These are phyloP conservation scores for Melanotaenia parkinsoni DNA, from an alignment of 2,797 vertebrate genomes.

Conservation along the genomic window DNA sequence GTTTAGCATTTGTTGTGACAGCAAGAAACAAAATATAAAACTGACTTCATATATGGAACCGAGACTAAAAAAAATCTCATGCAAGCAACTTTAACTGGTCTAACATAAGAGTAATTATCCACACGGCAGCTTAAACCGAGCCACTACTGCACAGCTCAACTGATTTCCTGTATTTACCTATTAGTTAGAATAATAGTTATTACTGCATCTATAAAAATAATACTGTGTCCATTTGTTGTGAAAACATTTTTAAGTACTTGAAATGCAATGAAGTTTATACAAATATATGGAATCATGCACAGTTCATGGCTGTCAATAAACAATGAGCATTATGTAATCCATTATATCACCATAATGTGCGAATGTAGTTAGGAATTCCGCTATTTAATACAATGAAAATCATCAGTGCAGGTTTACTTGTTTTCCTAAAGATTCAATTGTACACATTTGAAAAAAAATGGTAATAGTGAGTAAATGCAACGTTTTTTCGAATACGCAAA, in stretches of 20 bases:
- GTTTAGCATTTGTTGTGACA: constrained; percentile 9
- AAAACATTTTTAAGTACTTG: background rate
- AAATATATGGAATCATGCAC: background rate
- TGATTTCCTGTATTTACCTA: background rate
- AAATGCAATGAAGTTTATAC: background rate
- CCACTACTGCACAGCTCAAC: background rate
- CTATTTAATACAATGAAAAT: background rate
- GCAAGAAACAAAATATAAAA: background rate
- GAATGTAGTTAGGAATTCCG: background rate
- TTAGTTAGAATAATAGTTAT: background rate
- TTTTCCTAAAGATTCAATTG: background rate
- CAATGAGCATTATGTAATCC: background rate
- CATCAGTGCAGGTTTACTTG: background rate
- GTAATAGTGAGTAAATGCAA: no score
- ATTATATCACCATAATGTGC: background rate
- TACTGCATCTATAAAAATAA: background rate
- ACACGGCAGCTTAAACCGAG: constrained; percentile 13
- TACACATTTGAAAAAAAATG: background rate
- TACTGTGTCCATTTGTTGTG: background rate
- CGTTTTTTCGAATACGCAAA: no score
- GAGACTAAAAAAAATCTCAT: constrained; percentile 4
- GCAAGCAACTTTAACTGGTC: background rate
- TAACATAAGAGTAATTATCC: background rate
- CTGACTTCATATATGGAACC: background rate
- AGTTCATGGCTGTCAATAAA: background rate